Evolutionary conservation across 2,797 vertebrate species (phyloP), one percentile per base, ranked within the genome.

Genomic region (Remorina albescens): DNA sequence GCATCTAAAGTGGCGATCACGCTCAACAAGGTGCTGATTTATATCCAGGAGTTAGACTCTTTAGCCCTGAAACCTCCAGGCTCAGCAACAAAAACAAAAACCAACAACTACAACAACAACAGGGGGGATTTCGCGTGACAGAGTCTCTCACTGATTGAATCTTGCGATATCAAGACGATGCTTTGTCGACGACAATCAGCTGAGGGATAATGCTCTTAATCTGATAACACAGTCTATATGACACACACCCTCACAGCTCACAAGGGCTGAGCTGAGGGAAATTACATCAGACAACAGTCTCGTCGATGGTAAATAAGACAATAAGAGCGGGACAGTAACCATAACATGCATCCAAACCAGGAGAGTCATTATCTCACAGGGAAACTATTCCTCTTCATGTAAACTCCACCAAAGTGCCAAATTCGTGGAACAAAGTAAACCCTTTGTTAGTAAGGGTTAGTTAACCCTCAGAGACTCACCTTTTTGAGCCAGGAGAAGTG

Each of bases 401-500:
- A 50, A 57, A 39, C 21, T 12, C 54, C 58, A 71, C 18, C 4
- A 19, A 46, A 74, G 12, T 41, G 15, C 37, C n/a, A 3, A n/a
- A 44, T 36, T 2, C 23, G 9, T 4, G 4, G 5, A n/a, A n/a
- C n/a, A n/a, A n/a, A n/a, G n/a, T n/a, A n/a, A n/a, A n/a, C n/a
- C n/a, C n/a, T n/a, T n/a, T n/a, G n/a, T n/a, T n/a, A n/a, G n/a
- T n/a, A n/a, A n/a, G n/a, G n/a, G n/a, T n/a, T n/a, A n/a, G n/a
- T n/a, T n/a, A n/a, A n/a, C n/a, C n/a, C 26, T 16, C 23, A n/a
- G 39, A 25, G 18, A 54, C 96, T 96, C 95, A 98, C 97, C 97
- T 96, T 96, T 89, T 94, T 96, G 57, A 98, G 96, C 97, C 97
- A 98, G 54, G 95, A 93, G 92, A 98, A 97, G 93, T 98, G 97